A percentile compares a stretch with the other conserved stretches of the same genome.
These are phyloP conservation scores for Scaptodrosophila lebanonensis DNA, from an alignment of 1,140 invertebrate species.

Conservation along the genomic window DNA sequence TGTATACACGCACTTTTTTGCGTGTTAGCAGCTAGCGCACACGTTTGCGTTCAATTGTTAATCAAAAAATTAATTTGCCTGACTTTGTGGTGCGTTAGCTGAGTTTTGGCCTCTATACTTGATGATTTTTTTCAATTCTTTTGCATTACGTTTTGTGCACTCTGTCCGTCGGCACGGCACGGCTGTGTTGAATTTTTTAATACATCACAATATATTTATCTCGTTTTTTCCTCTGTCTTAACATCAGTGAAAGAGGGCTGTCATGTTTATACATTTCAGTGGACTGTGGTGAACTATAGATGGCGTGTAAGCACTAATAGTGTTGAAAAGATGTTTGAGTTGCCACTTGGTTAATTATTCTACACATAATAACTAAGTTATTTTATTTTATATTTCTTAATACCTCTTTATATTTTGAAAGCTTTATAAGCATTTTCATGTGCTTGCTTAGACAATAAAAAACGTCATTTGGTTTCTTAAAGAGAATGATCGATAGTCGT, in stretches of 20 bases:
- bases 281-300: conserved; percentile 9
- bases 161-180: conserved; percentile 61
- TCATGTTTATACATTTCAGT: not conserved
- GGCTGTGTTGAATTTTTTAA: conserved; percentile 53
- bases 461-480: too few relatives aligned
- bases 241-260: too few relatives aligned
- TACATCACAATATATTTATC: conserved; percentile 27
- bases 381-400: too few relatives aligned
- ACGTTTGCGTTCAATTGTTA: conserved; percentile 42
- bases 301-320: not conserved
- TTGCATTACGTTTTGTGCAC: conserved; percentile 65
- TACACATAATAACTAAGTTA: too few relatives aligned
- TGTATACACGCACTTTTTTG: conserved; percentile 37
- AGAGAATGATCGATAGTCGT: too few relatives aligned
- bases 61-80: conserved; percentile 46
- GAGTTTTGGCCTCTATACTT: conserved; percentile 66
- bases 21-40: conserved; percentile 29
- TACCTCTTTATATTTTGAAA: too few relatives aligned
- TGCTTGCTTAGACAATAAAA: too few relatives aligned
- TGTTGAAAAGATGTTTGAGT: too few relatives aligned
- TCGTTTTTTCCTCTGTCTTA: conserved; percentile 13
- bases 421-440: too few relatives aligned
- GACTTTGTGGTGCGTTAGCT: conserved; percentile 53
- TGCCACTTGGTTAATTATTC: too few relatives aligned
- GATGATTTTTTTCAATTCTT: conserved; percentile 73